A percentile compares a stretch with the other conserved stretches of the same genome.
Conservation (phyloP, 2,797 vertebrate species). For the Yasuhikotakia modesta region DNA sequence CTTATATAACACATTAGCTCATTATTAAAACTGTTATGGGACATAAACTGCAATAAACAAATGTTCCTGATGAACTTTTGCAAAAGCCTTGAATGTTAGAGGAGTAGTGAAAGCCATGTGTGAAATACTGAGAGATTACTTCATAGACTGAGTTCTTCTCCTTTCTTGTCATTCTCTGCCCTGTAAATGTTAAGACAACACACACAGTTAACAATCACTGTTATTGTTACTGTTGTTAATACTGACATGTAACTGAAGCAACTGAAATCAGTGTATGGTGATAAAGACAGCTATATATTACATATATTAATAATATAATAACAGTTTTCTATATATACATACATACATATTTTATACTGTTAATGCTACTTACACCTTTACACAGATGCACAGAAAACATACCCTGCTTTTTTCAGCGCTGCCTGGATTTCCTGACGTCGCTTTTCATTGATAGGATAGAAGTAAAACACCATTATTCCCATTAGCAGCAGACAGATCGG, state of each 20-base stretch:
- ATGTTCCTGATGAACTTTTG: background rate
- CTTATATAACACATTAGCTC: background rate
- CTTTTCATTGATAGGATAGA: slow-evolving; percentile 69
- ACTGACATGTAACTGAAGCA: background rate
- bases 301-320: too few species aligned
- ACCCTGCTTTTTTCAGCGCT: slow-evolving; percentile 50
- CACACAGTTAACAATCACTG: background rate
- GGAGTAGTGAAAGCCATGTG: background rate
- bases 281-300: background rate
- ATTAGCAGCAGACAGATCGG: slow-evolving; percentile 65
- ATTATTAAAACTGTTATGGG: background rate
- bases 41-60: too few species aligned
- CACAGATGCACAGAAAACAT: background rate
- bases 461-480: slow-evolving; percentile 64
- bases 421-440: slow-evolving; percentile 61
- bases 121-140: background rate
- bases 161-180: background rate
- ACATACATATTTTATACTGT: too few species aligned
- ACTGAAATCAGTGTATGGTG: background rate
- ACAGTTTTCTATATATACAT: too few species aligned
- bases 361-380: too few species aligned
- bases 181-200: background rate
- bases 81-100: background rate
- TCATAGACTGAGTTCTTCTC: slow-evolving; percentile 20
- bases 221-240: background rate